Evolutionary conservation across 2,797 vertebrate genomes (phyloP).

Genomic region (Paratrypauchen microcephalus): DNA sequence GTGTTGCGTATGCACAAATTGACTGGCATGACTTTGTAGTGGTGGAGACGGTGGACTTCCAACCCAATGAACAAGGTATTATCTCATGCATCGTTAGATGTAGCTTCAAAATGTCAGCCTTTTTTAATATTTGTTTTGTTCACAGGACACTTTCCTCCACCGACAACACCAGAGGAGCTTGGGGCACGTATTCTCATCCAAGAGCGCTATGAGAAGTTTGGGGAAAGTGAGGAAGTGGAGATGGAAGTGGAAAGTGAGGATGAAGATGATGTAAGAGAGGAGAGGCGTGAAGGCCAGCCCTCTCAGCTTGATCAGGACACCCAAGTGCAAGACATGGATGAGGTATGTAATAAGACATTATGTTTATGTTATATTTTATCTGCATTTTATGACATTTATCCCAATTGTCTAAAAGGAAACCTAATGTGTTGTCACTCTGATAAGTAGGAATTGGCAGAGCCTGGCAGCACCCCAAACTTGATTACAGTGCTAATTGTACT

Average conservation of each 20-base stretch:
- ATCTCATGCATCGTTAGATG: background rate
- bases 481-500: background rate
- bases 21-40: conserved; percentile 99
- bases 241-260: conserved; percentile 99
- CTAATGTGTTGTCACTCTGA: background rate
- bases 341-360: conserved; percentile 74
- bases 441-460: background rate
- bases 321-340: conserved; percentile 98
- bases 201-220: conserved; percentile 97
- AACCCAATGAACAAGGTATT: conserved; percentile 94
- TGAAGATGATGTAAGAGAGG: conserved; percentile 86
- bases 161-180: conserved; percentile 94
- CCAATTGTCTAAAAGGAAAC: background rate
- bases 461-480: background rate
- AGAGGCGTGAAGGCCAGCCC: conserved; percentile 78
- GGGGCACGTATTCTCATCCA: conserved; percentile 98
- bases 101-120: background rate
- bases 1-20: conserved; percentile 96
- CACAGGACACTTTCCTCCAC: conserved; percentile 96
- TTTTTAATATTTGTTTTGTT: conserved; percentile 9
- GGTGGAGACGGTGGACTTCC: conserved; percentile 97
- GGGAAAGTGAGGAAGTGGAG: conserved; percentile 98
- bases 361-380: no score
- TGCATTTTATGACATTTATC: background rate
- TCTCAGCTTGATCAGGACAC: conserved; percentile 95